Percentiles rank a stretch among this genome's conserved stretches.
phyloP scores from a whole-genome alignment of 2,888 invertebrate genomes.

The Pandemis cinnamomeana region DNA sequence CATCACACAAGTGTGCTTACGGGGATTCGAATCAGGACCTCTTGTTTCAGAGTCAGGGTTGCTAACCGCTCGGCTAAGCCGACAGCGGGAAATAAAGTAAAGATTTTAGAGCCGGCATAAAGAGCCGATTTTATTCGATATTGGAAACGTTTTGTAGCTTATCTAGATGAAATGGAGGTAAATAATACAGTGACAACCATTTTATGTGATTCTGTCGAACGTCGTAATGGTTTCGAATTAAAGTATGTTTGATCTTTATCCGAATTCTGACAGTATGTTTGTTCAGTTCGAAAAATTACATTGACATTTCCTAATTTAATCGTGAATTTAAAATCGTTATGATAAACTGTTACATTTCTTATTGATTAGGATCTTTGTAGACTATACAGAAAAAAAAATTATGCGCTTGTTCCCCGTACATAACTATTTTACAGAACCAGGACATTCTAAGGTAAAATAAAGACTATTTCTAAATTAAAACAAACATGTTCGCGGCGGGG shows the following conservation, averaged over 20 bases:
- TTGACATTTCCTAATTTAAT: background rate
- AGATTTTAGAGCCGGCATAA: constrained; percentile 3
- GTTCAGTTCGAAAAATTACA: background rate
- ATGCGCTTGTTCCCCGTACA: too few relatives aligned
- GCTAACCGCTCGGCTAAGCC: too few relatives aligned
- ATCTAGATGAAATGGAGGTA: constrained; percentile 22
- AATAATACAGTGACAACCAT: constrained; percentile 15
- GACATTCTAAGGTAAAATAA: too few relatives aligned
- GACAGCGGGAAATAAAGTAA: background rate
- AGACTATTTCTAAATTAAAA: too few relatives aligned
- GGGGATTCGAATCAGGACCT: too few relatives aligned
- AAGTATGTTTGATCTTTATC: constrained; percentile 15
- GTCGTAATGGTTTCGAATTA: constrained; percentile 13
- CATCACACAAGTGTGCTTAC: too few relatives aligned
- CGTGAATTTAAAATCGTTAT: background rate
- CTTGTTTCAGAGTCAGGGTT: too few relatives aligned
- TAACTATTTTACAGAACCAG: too few relatives aligned
- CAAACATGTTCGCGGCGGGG: too few relatives aligned
- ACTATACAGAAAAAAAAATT: too few relatives aligned
- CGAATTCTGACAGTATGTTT: background rate
- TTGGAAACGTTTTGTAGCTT: constrained; percentile 11
- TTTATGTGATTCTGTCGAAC: constrained; percentile 8
- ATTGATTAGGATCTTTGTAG: too few relatives aligned
- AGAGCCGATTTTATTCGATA: constrained; percentile 20
- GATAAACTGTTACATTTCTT: too few relatives aligned